These are phyloP conservation scores for Semotilus atromaculatus DNA, from an alignment of 2,797 vertebrate species.

Conservation along the genomic window DNA sequence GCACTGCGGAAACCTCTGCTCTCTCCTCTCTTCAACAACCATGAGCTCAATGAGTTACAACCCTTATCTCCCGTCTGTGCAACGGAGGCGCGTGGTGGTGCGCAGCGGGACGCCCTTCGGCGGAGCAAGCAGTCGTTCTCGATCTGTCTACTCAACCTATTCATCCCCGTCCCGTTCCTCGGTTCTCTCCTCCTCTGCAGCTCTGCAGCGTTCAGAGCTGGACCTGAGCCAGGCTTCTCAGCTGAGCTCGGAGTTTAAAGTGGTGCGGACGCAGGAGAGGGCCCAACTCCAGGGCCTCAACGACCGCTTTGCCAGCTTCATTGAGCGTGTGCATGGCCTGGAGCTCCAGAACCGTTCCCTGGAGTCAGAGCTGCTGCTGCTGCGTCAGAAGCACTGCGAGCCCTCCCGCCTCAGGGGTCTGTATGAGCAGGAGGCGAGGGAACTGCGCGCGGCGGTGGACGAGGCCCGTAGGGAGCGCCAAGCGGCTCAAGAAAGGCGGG, in stretches of 20 bases:
- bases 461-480: constrained; percentile 90
- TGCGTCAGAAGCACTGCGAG: constrained; percentile 90
- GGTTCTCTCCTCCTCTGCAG: constrained; percentile 84
- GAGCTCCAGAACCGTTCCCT: constrained; percentile 96
- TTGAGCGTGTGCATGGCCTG: constrained; percentile 92
- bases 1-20: constrained; percentile 66
- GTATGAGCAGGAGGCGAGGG: constrained; percentile 94
- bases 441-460: constrained; percentile 88
- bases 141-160: constrained; percentile 84
- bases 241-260: constrained; percentile 90
- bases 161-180: constrained; percentile 84
- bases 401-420: constrained; percentile 89
- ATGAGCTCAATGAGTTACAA: constrained; percentile 93
- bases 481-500: constrained; percentile 85
- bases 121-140: constrained; percentile 77
- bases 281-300: constrained; percentile 95
- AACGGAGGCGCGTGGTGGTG: constrained; percentile 87
- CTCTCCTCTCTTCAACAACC: constrained; percentile 70
- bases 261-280: constrained; percentile 92
- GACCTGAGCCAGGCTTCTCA: constrained; percentile 89
- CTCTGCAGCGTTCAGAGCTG: constrained; percentile 83
- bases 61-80: constrained; percentile 86
- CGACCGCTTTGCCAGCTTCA: constrained; percentile 95
- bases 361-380: constrained; percentile 90
- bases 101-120: constrained; percentile 74